phyloP scores from a whole-genome alignment of 2,888 invertebrate genomes.

The Cryptocephalus primarius region DNA sequence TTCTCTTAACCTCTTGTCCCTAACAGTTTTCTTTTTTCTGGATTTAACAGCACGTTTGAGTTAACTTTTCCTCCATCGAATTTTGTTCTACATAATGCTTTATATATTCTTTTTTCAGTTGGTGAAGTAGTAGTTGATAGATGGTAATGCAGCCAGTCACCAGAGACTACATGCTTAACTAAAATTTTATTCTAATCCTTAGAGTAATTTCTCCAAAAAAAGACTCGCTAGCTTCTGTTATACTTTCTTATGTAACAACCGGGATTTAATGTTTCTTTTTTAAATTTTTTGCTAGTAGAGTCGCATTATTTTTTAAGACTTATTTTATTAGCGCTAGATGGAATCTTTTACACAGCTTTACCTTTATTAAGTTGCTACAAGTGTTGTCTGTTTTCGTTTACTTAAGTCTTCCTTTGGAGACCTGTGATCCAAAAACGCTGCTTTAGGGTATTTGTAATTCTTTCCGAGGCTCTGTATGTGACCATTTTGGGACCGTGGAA shows the following conservation, averaged over 20 bases:
- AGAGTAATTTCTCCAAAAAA: conserved; percentile 15
- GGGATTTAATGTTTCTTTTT: conserved; percentile 5
- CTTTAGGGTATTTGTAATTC: too few species aligned
- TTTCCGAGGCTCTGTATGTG: too few species aligned
- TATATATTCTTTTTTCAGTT: conserved; percentile 45
- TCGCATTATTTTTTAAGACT: conserved; percentile 18
- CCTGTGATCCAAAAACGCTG: conserved; percentile 25
- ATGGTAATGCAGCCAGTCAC: conserved; percentile 42
- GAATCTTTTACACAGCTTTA: conserved; percentile 10
- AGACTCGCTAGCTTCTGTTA: conserved; percentile 23
- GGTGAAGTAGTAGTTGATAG: conserved; percentile 61
- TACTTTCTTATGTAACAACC: conserved; percentile 6
- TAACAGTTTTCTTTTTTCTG: too few species aligned
- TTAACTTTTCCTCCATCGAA: too few species aligned
- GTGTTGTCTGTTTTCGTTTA: conserved; percentile 1
- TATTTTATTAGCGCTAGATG: conserved; percentile 5
- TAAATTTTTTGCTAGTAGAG: conserved; percentile 14
- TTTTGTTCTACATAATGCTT: background rate
- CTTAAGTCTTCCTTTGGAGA: conserved; percentile 22
- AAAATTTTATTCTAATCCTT: background rate
- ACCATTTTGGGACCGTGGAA: too few species aligned
- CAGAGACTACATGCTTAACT: background rate
- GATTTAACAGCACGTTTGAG: too few species aligned
- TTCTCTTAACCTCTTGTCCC: too few species aligned
- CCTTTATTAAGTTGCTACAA: conserved; percentile 8